Conservation (phyloP, 2,113 vertebrate genomes). For the Syrrhaptes paradoxus region DNA sequence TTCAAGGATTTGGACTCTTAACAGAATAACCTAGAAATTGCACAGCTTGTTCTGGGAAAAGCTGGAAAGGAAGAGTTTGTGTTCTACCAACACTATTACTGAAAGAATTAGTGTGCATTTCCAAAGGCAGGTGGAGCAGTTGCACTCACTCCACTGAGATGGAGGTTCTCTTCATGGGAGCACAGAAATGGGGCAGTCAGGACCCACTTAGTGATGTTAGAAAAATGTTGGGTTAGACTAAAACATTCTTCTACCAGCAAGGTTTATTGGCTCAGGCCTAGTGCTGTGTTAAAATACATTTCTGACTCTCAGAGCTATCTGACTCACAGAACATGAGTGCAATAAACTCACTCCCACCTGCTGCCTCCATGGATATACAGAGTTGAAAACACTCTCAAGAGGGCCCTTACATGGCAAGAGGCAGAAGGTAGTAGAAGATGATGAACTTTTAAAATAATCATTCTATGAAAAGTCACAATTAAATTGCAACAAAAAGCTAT, state of each 20-base stretch:
- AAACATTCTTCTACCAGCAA: neutral
- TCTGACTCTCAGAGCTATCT: neutral
- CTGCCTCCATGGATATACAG: neutral
- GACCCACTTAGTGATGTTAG: neutral
- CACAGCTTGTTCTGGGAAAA: neutral
- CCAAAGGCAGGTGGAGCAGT: neutral
- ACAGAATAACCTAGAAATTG: neutral
- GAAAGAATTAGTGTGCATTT: neutral
- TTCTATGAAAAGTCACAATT: neutral
- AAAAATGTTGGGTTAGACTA: neutral
- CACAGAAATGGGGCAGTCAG: neutral
- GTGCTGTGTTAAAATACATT: neutral
- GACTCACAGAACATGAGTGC: neutral
- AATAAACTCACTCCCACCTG: constrained; percentile 4
- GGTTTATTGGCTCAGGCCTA: neutral
- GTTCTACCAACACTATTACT: neutral
- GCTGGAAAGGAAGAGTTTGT: neutral
- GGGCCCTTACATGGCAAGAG: neutral
- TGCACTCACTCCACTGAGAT: neutral
- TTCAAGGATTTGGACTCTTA: neutral
- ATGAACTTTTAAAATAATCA: neutral
- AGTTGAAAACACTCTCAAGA: neutral
- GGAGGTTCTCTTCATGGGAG: neutral
- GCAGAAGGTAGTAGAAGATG: neutral
- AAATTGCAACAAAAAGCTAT: neutral